Percentiles rank a stretch among this genome's conserved stretches.
phyloP scores from a whole-genome alignment of 2,888 invertebrate species.

The Pristionchus exspectatus region DNA sequence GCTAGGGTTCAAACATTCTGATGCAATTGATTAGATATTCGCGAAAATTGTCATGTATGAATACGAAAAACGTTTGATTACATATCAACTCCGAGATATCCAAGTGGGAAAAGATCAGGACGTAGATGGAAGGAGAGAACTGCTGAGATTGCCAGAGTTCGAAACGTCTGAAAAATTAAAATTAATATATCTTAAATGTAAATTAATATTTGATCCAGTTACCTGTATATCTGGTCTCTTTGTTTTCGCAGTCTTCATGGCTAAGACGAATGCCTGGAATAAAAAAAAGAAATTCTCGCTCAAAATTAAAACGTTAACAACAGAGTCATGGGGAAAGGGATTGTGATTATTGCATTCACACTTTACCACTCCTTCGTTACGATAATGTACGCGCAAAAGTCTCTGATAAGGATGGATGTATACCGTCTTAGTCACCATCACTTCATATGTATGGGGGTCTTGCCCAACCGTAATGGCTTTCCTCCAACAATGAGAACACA shows the following conservation, averaged over 20 bases:
- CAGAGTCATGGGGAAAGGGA: not conserved
- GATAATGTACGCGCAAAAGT: too few relatives aligned
- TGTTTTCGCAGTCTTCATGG: not conserved
- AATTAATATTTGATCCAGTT: not conserved
- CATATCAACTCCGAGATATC: conserved; percentile 27
- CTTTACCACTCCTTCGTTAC: too few relatives aligned
- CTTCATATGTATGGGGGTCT: too few relatives aligned
- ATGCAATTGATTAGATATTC: not conserved
- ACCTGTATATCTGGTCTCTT: conserved; percentile 35
- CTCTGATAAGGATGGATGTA: too few relatives aligned
- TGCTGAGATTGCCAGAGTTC: conserved; percentile 24
- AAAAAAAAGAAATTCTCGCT: not conserved
- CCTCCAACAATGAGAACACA: too few relatives aligned
- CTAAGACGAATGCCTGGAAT: not conserved
- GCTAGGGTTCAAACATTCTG: not conserved
- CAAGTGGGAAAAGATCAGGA: conserved; percentile 3
- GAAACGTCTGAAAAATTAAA: not conserved
- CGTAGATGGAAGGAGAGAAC: conserved; percentile 38
- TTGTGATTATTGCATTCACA: too few relatives aligned
- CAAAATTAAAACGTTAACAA: not conserved
- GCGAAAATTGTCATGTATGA: not conserved
- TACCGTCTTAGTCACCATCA: too few relatives aligned
- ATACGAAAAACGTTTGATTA: not conserved
- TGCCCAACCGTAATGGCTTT: too few relatives aligned
- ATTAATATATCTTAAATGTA: not conserved